Percentiles rank a stretch among this genome's conserved stretches.
These are phyloP conservation scores for Labrus mixtus DNA, from an alignment of 2,113 vertebrate genomes.

Conservation along the genomic window DNA sequence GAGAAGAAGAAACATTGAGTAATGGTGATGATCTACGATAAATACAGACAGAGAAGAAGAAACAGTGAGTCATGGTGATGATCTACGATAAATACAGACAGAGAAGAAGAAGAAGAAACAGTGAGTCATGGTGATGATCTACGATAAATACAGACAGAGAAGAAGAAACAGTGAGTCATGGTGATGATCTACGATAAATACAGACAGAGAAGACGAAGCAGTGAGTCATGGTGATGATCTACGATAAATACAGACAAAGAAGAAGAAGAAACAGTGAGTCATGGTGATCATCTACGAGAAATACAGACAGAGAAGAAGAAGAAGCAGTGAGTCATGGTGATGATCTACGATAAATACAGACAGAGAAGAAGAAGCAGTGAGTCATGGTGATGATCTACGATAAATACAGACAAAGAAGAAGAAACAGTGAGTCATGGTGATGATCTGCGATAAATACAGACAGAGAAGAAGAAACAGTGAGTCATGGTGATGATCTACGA, in stretches of 20 bases:
- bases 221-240: conserved; percentile 86
- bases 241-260: conserved; percentile 35
- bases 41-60: conserved; percentile 60
- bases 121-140: conserved; percentile 86
- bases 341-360: conserved; percentile 68
- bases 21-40: conserved; percentile 82
- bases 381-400: conserved; percentile 85
- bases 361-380: conserved; percentile 80
- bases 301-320: conserved; percentile 43
- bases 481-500: conserved; percentile 85
- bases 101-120: conserved; percentile 75
- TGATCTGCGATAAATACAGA: conserved; percentile 68
- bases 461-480: conserved; percentile 80
- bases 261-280: conserved; percentile 84
- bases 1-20: conserved; percentile 80
- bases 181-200: conserved; percentile 77
- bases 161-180: conserved; percentile 86
- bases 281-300: conserved; percentile 81
- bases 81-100: conserved; percentile 67
- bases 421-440: conserved; percentile 85
- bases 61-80: conserved; percentile 85
- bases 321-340: conserved; percentile 86
- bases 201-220: conserved; percentile 65
- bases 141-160: conserved; percentile 11
- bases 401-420: conserved; percentile 31